Evolutionary conservation across 2,113 vertebrate species (phyloP).

Genomic region (Pomatorhinus ruficollis): DNA sequence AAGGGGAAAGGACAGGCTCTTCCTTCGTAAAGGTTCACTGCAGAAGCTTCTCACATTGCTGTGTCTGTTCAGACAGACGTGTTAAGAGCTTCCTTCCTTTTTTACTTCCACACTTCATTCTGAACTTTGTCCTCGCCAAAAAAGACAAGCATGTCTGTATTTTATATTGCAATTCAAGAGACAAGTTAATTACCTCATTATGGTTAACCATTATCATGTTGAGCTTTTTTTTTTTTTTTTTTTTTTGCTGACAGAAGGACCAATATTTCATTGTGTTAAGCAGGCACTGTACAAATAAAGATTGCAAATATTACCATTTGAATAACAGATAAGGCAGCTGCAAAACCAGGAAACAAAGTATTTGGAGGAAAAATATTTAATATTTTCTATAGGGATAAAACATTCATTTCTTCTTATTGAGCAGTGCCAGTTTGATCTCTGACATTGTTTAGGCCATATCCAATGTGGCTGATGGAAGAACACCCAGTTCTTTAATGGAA

Average conservation of each 20-base stretch:
- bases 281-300: not conserved
- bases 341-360: not conserved
- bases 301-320: not conserved
- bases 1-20: not conserved
- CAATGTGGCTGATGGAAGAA: not conserved
- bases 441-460: not conserved
- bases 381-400: not conserved
- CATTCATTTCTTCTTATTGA: not conserved
- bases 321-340: not conserved
- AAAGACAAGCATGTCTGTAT: not conserved
- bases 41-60: not conserved
- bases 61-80: accelerated
- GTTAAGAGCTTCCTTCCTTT: not conserved
- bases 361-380: not conserved
- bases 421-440: not conserved
- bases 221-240: not conserved
- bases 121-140: not conserved
- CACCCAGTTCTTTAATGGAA: not conserved
- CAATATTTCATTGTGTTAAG: not conserved
- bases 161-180: not conserved
- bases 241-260: not conserved
- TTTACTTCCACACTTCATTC: not conserved
- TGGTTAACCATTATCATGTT: not conserved
- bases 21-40: not conserved
- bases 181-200: not conserved